Conservation (phyloP, 1,140 invertebrate genomes). For the Lepidurus packardi region DNA sequence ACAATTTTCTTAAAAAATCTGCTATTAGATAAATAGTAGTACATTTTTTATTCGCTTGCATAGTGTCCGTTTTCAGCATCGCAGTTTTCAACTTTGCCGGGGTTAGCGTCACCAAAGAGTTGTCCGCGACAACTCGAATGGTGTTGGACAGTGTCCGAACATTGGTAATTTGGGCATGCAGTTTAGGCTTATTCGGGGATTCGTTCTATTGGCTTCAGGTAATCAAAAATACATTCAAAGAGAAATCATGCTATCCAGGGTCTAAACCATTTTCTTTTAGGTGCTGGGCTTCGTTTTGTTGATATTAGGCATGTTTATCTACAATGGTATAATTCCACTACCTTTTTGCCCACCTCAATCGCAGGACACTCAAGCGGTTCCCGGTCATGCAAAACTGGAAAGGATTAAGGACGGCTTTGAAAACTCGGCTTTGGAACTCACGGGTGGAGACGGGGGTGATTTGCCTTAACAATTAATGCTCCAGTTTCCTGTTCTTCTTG, state of each 20-base stretch:
- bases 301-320: constrained; percentile 66
- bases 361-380: not conserved
- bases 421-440: not conserved
- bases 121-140: constrained; percentile 86
- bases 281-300: constrained; percentile 66
- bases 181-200: constrained; percentile 68
- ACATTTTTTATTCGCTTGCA: constrained; percentile 37
- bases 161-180: constrained; percentile 80
- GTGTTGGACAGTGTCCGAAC: constrained; percentile 85
- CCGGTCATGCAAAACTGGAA: not conserved
- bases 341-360: not conserved
- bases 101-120: constrained; percentile 90
- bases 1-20: constrained; percentile 26
- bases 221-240: constrained; percentile 34
- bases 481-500: not conserved
- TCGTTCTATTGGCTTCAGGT: constrained; percentile 72
- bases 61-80: constrained; percentile 80
- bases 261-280: constrained; percentile 42
- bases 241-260: not conserved
- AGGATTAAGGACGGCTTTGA: not conserved
- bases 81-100: constrained; percentile 96
- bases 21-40: not conserved
- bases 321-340: constrained; percentile 57
- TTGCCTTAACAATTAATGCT: not conserved
- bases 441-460: not conserved